Evolutionary conservation across 2,888 invertebrate genomes (phyloP).

Genomic region (Papilio gigon): DNA sequence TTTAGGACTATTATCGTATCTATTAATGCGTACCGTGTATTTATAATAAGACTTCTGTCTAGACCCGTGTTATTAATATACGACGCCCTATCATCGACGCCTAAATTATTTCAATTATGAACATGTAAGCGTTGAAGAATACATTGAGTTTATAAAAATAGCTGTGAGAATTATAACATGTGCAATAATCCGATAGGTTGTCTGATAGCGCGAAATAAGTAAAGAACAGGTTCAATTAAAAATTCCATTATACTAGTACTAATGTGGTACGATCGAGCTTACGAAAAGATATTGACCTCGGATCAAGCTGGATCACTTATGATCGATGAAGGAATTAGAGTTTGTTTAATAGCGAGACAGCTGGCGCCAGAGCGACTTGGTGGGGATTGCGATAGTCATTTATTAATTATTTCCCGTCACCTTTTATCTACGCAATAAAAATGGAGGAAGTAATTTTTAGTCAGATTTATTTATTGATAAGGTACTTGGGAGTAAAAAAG

Average conservation of each 20-base stretch:
- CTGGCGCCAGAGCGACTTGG: constrained; percentile 44
- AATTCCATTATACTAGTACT: constrained; percentile 62
- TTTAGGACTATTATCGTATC: constrained; percentile 27
- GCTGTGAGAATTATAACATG: constrained; percentile 45
- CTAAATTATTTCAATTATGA: constrained; percentile 37
- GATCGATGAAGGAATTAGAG: constrained; percentile 73
- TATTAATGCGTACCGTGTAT: constrained; percentile 32
- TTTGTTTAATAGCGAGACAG: constrained; percentile 67
- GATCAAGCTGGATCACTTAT: constrained; percentile 70
- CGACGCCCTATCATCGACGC: constrained; percentile 27
- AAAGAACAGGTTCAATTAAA: constrained; percentile 69
- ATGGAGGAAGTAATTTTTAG: constrained; percentile 5
- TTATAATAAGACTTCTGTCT: constrained; percentile 31
- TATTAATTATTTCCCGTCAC: constrained; percentile 19
- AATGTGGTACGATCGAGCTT: constrained; percentile 63
- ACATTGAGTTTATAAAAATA: constrained; percentile 45
- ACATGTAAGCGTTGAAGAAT: constrained; percentile 47
- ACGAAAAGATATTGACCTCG: constrained; percentile 77
- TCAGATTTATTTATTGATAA: neutral
- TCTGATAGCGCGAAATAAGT: constrained; percentile 52
- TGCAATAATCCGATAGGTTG: constrained; percentile 47
- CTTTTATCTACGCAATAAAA: constrained; percentile 45
- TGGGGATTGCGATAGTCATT: constrained; percentile 14
- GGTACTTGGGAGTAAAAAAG: neutral
- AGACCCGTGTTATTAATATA: constrained; percentile 28